Evolutionary conservation across 1,140 invertebrate species (phyloP), one percentile per base, ranked within the genome.

Genomic region (Meloidogyne floridensis): DNA sequence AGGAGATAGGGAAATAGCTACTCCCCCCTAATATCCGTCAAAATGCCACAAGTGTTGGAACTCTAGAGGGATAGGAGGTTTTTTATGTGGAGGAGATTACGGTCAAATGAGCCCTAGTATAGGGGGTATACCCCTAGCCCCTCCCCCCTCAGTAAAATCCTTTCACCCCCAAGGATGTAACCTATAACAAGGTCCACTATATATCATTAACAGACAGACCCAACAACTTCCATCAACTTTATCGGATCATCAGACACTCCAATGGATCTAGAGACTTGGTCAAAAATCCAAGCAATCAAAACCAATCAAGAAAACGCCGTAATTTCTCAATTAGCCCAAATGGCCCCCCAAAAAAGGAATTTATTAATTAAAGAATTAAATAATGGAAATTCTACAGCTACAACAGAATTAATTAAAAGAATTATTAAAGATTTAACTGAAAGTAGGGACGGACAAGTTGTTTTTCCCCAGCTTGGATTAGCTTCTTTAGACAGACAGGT

Each of bases 261-360:
- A 13, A 15, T 54, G 20, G 77, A 79, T 20, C 65, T 79, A 56
- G 77, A 79, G 10, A 42, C 77, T 5, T 70, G 9, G 13, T 71
- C 65, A 69, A 79, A 79, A 71, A 69, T 32, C 6, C 54, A 79
- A 47, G 77, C 77, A 32, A 72, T 79, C 18, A 5, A 20, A 53
- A 69, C 72, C n/a, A 79, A 79, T 11, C 77, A 79, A 18, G 65
- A 80, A 20, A 80, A 80, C 10, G 80, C 80, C 10, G 72, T 80
- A 18, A 76, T 80, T 54, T 3, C 77, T 6, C 80, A 80, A 20
- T 18, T 80, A 47, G 56, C 72, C 9, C 72, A 80, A 76, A 80
- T 80, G 42, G 76, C 80, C 51, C 80, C 80, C 1, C 80, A 80
- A n/a, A 53, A 59, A 32, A 59, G 80, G 9, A 80, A 81, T 10